Percentiles rank a stretch among this genome's conserved stretches.
Evolutionary conservation across 1,140 invertebrate genomes (phyloP).

Genomic region (Drosophila grimshawi): DNA sequence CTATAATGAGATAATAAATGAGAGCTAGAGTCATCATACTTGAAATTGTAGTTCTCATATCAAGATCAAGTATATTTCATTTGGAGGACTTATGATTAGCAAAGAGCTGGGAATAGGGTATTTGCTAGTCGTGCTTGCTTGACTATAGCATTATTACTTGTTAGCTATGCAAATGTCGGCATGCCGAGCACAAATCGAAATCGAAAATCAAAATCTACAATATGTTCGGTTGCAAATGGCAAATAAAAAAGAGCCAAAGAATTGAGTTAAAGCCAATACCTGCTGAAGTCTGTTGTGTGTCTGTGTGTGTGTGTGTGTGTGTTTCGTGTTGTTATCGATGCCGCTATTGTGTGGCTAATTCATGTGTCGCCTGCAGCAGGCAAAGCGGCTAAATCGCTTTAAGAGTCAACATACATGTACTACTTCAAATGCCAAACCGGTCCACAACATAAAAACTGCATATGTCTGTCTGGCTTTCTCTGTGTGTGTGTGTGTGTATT

Average conservation of each 20-base stretch:
- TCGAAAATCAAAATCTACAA: constrained; percentile 80
- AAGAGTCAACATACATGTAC: constrained; percentile 64
- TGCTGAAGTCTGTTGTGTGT: background rate
- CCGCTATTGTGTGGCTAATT: constrained; percentile 75
- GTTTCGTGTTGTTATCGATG: constrained; percentile 51
- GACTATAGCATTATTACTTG: background rate
- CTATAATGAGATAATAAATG: too few species aligned
- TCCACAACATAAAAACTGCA: too few species aligned
- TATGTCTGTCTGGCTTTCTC: background rate
- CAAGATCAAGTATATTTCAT: too few species aligned
- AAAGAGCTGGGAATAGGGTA: background rate
- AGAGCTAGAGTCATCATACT: too few species aligned
- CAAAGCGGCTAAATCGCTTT: constrained; percentile 72
- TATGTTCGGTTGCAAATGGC: constrained; percentile 47
- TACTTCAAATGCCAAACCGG: background rate
- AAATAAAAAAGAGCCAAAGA: constrained; percentile 24
- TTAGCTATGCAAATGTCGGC: constrained; percentile 64
- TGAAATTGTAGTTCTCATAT: too few species aligned
- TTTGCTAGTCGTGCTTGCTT: background rate
- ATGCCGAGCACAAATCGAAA: constrained; percentile 64
- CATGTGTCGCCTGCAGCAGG: constrained; percentile 77
- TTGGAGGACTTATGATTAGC: too few species aligned
- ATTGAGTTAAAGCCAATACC: constrained; percentile 42
- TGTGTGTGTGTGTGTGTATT: background rate
- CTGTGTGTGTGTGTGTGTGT: background rate